These are phyloP conservation scores for Congeria kusceri DNA, from an alignment of 2,888 invertebrate genomes.

Conservation along the genomic window DNA sequence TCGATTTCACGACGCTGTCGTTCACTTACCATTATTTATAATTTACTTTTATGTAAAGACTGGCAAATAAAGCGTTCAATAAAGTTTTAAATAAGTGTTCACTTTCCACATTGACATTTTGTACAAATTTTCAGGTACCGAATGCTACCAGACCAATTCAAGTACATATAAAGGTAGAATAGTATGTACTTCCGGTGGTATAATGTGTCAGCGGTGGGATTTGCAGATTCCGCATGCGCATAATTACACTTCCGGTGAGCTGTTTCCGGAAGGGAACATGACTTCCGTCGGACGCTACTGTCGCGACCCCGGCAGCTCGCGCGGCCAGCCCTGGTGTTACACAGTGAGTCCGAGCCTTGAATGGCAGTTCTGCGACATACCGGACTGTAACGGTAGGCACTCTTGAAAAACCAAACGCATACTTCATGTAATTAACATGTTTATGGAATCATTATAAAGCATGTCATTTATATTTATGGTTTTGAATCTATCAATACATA, in stretches of 20 bases:
- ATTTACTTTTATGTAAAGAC: no score
- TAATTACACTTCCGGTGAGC: background rate
- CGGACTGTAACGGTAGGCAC: conserved; percentile 34
- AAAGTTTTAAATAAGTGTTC: no score
- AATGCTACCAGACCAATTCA: background rate
- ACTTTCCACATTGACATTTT: no score
- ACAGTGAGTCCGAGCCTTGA: background rate
- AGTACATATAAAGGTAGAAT: conserved; percentile 1
- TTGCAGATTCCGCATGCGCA: conserved; percentile 1
- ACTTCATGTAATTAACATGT: no score
- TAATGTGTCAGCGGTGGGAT: conserved; percentile 14
- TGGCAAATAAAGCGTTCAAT: no score
- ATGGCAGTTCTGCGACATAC: conserved; percentile 37
- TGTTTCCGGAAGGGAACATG: conserved; percentile 22
- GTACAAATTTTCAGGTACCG: conserved; percentile 6
- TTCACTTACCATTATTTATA: no score
- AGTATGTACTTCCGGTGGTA: background rate
- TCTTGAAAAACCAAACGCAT: no score
- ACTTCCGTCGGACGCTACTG: conserved; percentile 28
- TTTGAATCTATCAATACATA: no score
- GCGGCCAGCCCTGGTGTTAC: conserved; percentile 50
- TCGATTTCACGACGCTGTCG: no score
- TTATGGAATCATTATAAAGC: no score
- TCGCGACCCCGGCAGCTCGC: conserved; percentile 30
- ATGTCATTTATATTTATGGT: no score